Conservation (phyloP, 2,888 invertebrate species). For the Diaperis boleti region DNA sequence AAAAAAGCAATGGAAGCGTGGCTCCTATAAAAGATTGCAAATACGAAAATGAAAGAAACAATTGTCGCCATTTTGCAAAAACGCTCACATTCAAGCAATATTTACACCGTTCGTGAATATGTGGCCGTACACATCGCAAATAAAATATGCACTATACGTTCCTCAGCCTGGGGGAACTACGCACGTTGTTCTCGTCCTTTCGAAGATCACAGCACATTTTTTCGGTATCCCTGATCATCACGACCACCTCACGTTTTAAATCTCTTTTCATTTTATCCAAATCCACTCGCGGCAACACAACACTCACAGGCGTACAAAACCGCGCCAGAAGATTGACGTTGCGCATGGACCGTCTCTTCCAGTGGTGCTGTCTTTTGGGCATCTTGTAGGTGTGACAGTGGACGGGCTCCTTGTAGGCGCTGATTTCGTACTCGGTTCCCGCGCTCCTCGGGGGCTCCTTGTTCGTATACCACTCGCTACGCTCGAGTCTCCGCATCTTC, state of each 20-base stretch:
- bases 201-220: constrained; percentile 14
- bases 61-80: background rate
- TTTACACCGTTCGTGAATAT: too few relatives aligned
- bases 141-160: constrained; percentile 11
- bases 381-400: constrained; percentile 46
- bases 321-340: constrained; percentile 41
- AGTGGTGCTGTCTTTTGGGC: constrained; percentile 51
- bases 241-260: constrained; percentile 8
- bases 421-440: constrained; percentile 39
- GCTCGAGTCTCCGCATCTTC: constrained; percentile 51
- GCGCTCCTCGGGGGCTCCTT: constrained; percentile 32
- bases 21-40: background rate
- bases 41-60: background rate
- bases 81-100: too few relatives aligned
- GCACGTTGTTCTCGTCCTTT: background rate
- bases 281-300: constrained; percentile 40
- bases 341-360: constrained; percentile 40
- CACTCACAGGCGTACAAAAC: constrained; percentile 44
- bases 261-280: constrained; percentile 14
- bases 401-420: constrained; percentile 23
- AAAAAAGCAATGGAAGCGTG: constrained; percentile 12
- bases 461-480: constrained; percentile 57
- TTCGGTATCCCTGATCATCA: background rate
- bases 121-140: too few relatives aligned
- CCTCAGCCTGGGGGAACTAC: constrained; percentile 19